Percentiles rank a stretch among this genome's conserved stretches.
Conservation (phyloP, 1,140 invertebrate genomes). For the Meloidogyne hapla region DNA sequence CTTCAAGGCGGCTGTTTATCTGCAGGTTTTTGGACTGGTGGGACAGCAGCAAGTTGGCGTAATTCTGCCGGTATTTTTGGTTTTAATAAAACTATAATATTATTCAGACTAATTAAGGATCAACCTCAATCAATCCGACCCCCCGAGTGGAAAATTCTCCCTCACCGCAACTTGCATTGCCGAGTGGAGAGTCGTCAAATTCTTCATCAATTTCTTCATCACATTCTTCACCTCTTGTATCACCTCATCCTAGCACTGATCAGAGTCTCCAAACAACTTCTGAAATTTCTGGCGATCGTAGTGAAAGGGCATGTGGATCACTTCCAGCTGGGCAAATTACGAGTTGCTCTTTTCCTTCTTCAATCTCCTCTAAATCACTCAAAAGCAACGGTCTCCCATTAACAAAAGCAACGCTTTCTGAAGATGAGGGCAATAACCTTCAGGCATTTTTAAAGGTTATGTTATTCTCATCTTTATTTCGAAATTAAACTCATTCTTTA, state of each 20-base stretch:
- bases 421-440: constrained; percentile 1
- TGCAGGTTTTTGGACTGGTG: background rate
- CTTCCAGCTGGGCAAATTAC: background rate
- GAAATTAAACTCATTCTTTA: background rate
- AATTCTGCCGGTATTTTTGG: no score
- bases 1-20: background rate
- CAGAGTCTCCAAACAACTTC: background rate
- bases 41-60: background rate
- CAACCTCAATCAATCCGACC: background rate
- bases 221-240: background rate
- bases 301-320: background rate
- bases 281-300: background rate
- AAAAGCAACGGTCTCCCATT: background rate
- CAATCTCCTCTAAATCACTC: background rate
- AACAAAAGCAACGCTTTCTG: background rate
- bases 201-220: background rate
- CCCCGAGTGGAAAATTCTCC: background rate
- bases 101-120: background rate
- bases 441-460: constrained; percentile 17
- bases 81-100: background rate
- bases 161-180: background rate
- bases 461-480: background rate
- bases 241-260: background rate
- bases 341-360: background rate
- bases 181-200: background rate